A percentile compares a stretch with the other conserved stretches of the same genome.
phyloP scores from a whole-genome alignment of 1,140 invertebrate species.

The Parasteatoda tepidariorum region DNA sequence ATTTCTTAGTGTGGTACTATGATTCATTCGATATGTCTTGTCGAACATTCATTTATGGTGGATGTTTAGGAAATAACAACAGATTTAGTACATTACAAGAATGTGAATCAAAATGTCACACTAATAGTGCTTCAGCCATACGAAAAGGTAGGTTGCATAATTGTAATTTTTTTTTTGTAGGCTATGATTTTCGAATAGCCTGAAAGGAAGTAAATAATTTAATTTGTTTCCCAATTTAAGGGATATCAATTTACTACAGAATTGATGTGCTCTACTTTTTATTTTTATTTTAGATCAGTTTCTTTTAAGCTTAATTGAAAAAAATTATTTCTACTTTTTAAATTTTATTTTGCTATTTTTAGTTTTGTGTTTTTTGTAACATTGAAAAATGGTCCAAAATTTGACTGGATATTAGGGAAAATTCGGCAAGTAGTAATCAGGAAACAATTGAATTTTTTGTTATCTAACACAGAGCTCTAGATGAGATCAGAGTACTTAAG shows the following conservation, averaged over 20 bases:
- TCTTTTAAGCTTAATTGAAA: background rate
- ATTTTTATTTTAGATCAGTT: background rate
- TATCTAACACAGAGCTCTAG: too few species aligned
- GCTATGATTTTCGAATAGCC: background rate
- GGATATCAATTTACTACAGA: too few species aligned
- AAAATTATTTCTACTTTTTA: too few species aligned
- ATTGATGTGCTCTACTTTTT: background rate
- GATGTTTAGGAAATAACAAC: conserved; percentile 88
- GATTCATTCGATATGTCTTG: conserved; percentile 69
- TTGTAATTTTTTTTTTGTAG: too few species aligned
- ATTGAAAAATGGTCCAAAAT: too few species aligned
- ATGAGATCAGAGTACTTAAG: too few species aligned
- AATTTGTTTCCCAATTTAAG: too few species aligned
- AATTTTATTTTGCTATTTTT: too few species aligned
- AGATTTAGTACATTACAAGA: conserved; percentile 80
- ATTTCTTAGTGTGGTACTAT: conserved; percentile 78
- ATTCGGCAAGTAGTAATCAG: too few species aligned
- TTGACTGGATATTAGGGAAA: too few species aligned
- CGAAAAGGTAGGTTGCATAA: conserved; percentile 3
- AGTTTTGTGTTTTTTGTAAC: too few species aligned
- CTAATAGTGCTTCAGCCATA: conserved; percentile 20
- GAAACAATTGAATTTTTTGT: too few species aligned
- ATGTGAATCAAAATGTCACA: conserved; percentile 70
- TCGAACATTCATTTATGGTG: conserved; percentile 83
- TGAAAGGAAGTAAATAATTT: background rate